Evolutionary conservation across 2,888 invertebrate genomes (phyloP), one percentile per base, ranked within the genome.

Genomic region (Lithosia quadra): DNA sequence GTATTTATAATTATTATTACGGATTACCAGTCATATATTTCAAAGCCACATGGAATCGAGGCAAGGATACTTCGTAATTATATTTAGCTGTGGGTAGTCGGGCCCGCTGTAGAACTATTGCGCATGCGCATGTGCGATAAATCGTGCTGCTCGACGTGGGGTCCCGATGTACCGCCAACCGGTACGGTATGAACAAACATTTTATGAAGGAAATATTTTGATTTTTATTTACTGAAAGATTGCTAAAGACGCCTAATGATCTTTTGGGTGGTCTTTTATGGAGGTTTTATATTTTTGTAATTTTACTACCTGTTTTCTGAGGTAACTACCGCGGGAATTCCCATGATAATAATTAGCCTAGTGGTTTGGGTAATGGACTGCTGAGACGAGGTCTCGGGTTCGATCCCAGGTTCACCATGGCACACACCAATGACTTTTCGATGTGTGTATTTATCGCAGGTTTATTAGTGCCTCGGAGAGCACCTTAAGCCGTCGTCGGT

Each of bases 81-180:
- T 62, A 28, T 58, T 34, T 58, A 65, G 53, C 65, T 33, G 63
- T 63, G 55, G 69, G 66, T 63, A 59, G 69, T 58, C 65, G 39
- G 49, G 56, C 24, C 39, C 4, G 58, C 33, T 21, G n/a, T 56
- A 24, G 39, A 57, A 57, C 57, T 65, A 62, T 65, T 57, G 64
- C 64, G 58, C 56, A 56, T 57, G 64, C 64, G 58, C 56, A 56
- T 39, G 43, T 39, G 58, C 60, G 65, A 79, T 79, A 79, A 79
- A 79, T 79, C 78, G 69, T 65, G 55, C 33, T 24, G 39, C 80
- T 39, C 79, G 63, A 71, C 79, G 63, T 77, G 79, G 71, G 78
- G 80, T 71, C 80, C 56, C 61, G 22, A 43, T 62, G 66, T 24
- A 60, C 60, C 18, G 63, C 4, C 56, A 13, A 24, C 13, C 24